A percentile compares a stretch with the other conserved stretches of the same genome.
Conservation (phyloP, 2,797 vertebrate species). For the Tragelaphus oryx region DNA sequence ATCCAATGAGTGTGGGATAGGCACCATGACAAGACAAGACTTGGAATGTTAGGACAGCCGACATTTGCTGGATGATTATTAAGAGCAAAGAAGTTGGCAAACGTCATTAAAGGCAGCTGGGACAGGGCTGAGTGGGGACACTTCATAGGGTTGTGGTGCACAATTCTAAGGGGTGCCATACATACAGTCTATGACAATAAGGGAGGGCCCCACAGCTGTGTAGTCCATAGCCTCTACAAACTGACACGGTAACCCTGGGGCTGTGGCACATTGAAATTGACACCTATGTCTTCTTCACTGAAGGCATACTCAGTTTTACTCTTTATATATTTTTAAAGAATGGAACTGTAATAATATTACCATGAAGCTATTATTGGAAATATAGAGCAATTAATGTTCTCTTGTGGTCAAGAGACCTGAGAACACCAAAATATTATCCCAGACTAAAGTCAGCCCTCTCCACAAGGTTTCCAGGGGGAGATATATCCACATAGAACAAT, state of each 20-base stretch:
- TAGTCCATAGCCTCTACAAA: background rate
- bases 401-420: background rate
- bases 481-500: background rate
- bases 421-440: slow-evolving; percentile 12
- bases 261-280: background rate
- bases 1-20: background rate
- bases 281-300: background rate
- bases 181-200: background rate
- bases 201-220: background rate
- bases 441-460: background rate
- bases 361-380: slow-evolving; percentile 18
- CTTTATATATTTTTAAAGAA: slow-evolving; percentile 30
- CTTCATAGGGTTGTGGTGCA: background rate
- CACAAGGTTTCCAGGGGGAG: slow-evolving; percentile 21
- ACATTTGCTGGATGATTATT: background rate
- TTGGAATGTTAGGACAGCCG: background rate
- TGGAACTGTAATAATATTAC: background rate
- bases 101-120: background rate
- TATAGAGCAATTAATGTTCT: background rate
- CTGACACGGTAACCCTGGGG: background rate
- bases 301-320: background rate
- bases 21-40: background rate
- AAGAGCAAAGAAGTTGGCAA: background rate
- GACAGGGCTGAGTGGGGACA: background rate
- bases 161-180: background rate